Conservation (phyloP, 2,888 invertebrate genomes). For the Zootermopsis nevadensis region DNA sequence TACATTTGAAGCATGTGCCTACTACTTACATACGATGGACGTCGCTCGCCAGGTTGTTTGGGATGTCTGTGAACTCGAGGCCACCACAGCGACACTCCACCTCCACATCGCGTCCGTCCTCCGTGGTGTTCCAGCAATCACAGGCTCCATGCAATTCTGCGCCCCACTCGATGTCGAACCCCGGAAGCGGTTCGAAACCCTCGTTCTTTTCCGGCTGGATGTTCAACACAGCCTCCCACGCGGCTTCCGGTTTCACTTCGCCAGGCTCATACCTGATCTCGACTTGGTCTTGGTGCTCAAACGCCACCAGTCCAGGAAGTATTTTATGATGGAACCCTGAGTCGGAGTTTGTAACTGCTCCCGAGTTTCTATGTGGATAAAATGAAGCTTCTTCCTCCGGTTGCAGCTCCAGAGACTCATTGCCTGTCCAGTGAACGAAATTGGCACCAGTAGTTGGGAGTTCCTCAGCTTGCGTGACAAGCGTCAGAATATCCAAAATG, state of each 20-base stretch:
- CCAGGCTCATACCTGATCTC: conserved; percentile 3
- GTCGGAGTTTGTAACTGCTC: background rate
- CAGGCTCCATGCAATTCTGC: conserved; percentile 30
- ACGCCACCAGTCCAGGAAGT: background rate
- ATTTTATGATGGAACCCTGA: background rate
- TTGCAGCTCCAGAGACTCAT: too few relatives aligned
- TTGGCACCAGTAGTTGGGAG: too few relatives aligned
- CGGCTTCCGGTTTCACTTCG: background rate
- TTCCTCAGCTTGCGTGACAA: too few relatives aligned
- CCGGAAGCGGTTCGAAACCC: background rate
- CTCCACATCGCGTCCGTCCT: conserved; percentile 49
- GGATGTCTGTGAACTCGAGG: conserved; percentile 45
- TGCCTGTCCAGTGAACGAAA: too few relatives aligned
- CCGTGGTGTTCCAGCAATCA: conserved; percentile 48
- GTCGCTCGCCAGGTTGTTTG: conserved; percentile 44
- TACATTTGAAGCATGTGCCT: too few relatives aligned
- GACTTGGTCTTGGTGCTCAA: background rate
- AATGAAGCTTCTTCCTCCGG: background rate
- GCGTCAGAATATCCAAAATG: too few relatives aligned
- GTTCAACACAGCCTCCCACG: conserved; percentile 26
- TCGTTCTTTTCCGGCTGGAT: conserved; percentile 1
- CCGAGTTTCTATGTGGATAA: background rate
- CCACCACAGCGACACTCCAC: conserved; percentile 52
- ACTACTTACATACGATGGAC: conserved; percentile 52
- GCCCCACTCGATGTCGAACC: background rate